Base-by-base conservation (phyloP, 2,888 invertebrate genomes). In the Spatulosminthurus flaviceps region DNA sequence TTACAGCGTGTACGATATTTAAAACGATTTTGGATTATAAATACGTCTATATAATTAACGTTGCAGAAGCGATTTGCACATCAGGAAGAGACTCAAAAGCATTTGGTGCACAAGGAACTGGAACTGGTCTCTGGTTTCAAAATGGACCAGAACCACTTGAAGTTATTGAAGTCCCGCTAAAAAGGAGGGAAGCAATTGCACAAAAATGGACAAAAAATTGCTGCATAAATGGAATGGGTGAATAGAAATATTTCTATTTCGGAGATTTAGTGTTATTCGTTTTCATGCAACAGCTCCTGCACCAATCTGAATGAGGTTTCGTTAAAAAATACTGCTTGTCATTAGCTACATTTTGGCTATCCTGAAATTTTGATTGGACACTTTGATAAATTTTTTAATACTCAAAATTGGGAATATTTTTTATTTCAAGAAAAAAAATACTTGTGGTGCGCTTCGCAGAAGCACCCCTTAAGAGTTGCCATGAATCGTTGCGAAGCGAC, bases 171-270 rank as follows among this genome's bases (percentile, higher is more conserved):
- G 81, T 79, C 0, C 84, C 84, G 0, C 7, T 51, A 34, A 82
- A 79, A 22, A 72, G 84, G 24, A 41, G 22, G 1, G 42, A 75
- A 13, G 79, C 79, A 11, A 73, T 76, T 41, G 70, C n/a, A 1
- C 42, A 70, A 21, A 78, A 78, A 28, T 84, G 82, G 82, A 82
- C 83, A 9, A 61, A 82, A 26, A 83, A 83, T 43, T 77, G 80
- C 28, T 84, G 84, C 42, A 82, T 83, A 66, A 76, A 69, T 21
- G 80, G 71, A 1, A 84, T 84, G 84, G 84, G 83, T 80, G n/a
- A n/a, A n/a, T n/a, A n/a, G 61, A 67, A 72, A 72, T 41, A 19
- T 70, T n/a, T 69, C 5, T 29, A n/a, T 16, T 19, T 13, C 19
- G 13, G 51, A 51, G n/a, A 51, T 43, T 24, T n/a, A 34, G 21